Base-by-base conservation (phyloP, 2,113 vertebrate genomes). In the Gorsachius goisagi region DNA sequence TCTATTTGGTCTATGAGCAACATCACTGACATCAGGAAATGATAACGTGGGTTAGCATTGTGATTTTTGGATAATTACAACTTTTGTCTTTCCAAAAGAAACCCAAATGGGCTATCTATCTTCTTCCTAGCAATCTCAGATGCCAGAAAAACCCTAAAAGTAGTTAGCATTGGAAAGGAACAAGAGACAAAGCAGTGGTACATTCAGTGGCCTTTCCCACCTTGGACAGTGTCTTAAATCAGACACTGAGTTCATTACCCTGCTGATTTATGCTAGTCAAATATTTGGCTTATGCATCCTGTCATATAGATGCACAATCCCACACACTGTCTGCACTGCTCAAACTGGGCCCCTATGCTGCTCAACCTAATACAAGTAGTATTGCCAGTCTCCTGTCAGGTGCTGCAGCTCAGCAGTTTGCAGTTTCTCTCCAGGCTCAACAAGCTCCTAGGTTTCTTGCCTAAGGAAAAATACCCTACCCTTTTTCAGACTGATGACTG, bases 11-110 rank as follows among this genome's bases (percentile, higher is more conserved):
- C 63, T 83, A 74, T 39, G 69, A 94, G 28, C 56, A 92, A 82
- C 58, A 73, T 87, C 56, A 81, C 0, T 83, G 89, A 74, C 89
- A 86, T 93, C 60, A 95, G 92, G 92, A 97, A 96, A 93, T 80
- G 68, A 87, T 95, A 94, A 90, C 0, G 0, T 37, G 1, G 82
- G 86, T 91, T 68, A 94, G 45, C 35, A 75, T 73, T 97, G 90
- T 94, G 90, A 89, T 97, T 90, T 97, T 97, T 97, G 96, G 94
- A 93, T 90, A 92, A 92, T 93, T 92, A 68, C 53, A 87, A 58
- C 56, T 33, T 62, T 55, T 69, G 21, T 58, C 22, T 56, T 87
- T 97, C 94, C 96, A 97, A 92, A 92, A 95, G 49, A 95, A 94
- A 93, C 69, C 66, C 58, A 66, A 87, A 75, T 53, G 39, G 35